Evolutionary conservation across 2,113 vertebrate species (phyloP).

Genomic region (Microcebus ravelobensis): DNA sequence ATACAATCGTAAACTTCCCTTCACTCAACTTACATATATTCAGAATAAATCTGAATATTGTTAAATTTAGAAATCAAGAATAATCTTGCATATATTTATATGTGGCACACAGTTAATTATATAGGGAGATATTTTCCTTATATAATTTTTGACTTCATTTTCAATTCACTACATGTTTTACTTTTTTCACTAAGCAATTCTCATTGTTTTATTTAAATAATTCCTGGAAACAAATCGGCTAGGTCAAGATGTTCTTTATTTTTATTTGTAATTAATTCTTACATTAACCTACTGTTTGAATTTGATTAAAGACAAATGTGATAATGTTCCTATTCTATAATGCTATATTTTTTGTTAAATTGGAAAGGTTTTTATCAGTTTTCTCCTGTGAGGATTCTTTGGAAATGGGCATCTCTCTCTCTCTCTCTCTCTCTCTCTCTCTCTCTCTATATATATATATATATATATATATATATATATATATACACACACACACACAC

Average conservation of each 20-base stretch:
- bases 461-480: not conserved
- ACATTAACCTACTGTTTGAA: not conserved
- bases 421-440: too few relatives aligned
- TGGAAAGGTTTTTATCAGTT: not conserved
- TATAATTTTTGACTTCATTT: not conserved
- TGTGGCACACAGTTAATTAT: not conserved
- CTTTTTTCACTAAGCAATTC: not conserved
- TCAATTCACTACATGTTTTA: not conserved
- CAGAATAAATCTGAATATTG: not conserved
- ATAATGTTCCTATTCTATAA: not conserved
- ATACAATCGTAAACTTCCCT: not conserved
- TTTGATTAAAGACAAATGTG: not conserved
- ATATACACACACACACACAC: too few relatives aligned
- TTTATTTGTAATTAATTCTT: not conserved
- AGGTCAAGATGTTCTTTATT: not conserved
- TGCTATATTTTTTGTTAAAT: not conserved
- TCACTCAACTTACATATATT: not conserved
- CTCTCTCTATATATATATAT: too few relatives aligned
- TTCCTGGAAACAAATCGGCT: not conserved
- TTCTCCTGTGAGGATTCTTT: not conserved
- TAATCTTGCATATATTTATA: not conserved
- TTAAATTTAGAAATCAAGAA: not conserved
- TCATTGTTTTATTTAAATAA: not conserved
- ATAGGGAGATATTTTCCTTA: not conserved
- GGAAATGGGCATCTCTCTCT: not conserved